Evolutionary conservation across 2,888 invertebrate genomes (phyloP).

Genomic region (Poecilobothrus nobilitatus): DNA sequence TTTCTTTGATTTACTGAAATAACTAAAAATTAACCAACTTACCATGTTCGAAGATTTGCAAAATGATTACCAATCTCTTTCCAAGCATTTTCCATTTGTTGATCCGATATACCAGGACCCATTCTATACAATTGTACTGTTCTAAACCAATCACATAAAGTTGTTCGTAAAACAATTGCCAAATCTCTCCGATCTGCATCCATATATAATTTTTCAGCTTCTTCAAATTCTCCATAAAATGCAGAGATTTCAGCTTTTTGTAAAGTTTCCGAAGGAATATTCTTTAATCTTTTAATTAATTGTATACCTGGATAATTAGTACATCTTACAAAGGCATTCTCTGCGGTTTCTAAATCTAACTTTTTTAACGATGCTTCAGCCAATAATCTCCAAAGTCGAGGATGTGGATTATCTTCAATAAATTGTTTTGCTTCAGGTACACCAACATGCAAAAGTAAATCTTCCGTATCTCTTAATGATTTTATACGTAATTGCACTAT

Average conservation of each 20-base stretch:
- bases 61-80: slow-evolving; percentile 88
- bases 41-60: slow-evolving; percentile 87
- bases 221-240: slow-evolving; percentile 88
- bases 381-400: slow-evolving; percentile 84
- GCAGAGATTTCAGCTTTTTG: slow-evolving; percentile 84
- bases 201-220: slow-evolving; percentile 87
- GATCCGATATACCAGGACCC: slow-evolving; percentile 68
- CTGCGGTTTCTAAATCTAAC: slow-evolving; percentile 80
- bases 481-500: slow-evolving; percentile 85
- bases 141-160: slow-evolving; percentile 90
- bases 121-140: slow-evolving; percentile 81
- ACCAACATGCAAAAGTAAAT: slow-evolving; percentile 84
- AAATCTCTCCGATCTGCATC: slow-evolving; percentile 92
- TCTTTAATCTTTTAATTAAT: slow-evolving; percentile 77
- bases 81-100: slow-evolving; percentile 75
- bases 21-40: too few species aligned
- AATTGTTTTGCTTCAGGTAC: slow-evolving; percentile 87
- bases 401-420: slow-evolving; percentile 95
- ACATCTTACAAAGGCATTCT: slow-evolving; percentile 91
- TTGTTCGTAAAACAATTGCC: slow-evolving; percentile 79
- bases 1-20: not conserved
- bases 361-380: slow-evolving; percentile 87
- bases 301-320: slow-evolving; percentile 91
- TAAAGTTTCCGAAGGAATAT: slow-evolving; percentile 66
- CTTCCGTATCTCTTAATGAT: slow-evolving; percentile 84